Evolutionary conservation across 2,888 invertebrate species (phyloP).

Genomic region (Dascillus cervinus): DNA sequence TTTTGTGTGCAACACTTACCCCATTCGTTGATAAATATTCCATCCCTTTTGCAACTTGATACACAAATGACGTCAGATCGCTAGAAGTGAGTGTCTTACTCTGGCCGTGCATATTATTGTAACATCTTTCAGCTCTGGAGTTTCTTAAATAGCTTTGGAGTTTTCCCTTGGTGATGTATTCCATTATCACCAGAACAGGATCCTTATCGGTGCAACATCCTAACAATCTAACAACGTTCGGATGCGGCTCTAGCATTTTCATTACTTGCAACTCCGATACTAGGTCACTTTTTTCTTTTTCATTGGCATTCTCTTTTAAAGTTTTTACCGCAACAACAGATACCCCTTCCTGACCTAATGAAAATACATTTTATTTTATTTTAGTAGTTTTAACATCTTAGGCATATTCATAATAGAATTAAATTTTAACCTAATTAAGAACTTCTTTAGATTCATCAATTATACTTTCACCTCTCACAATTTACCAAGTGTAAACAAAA

Average conservation of each 20-base stretch:
- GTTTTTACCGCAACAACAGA: constrained; percentile 89
- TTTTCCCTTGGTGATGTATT: constrained; percentile 83
- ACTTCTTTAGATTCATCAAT: no score
- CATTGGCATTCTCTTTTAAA: constrained; percentile 85
- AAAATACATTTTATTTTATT: no score
- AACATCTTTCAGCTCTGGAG: constrained; percentile 76
- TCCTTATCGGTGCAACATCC: constrained; percentile 89
- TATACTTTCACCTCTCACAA: no score
- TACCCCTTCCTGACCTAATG: constrained; percentile 59
- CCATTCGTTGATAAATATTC: constrained; percentile 76
- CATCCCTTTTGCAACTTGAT: constrained; percentile 88
- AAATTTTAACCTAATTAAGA: no score
- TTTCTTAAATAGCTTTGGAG: constrained; percentile 81
- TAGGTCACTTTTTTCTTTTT: constrained; percentile 80
- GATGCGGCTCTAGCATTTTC: constrained; percentile 85
- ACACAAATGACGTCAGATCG: constrained; percentile 83
- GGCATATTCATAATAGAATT: no score
- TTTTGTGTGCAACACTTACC: constrained; percentile 47
- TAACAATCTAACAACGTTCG: constrained; percentile 79
- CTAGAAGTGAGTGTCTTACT: constrained; percentile 73
- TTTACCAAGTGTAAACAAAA: no score
- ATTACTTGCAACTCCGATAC: constrained; percentile 82
- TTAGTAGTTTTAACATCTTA: no score
- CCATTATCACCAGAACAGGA: constrained; percentile 87
- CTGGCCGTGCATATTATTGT: constrained; percentile 69